Conservation (phyloP, 1,140 invertebrate genomes). For the Euura lappo region DNA sequence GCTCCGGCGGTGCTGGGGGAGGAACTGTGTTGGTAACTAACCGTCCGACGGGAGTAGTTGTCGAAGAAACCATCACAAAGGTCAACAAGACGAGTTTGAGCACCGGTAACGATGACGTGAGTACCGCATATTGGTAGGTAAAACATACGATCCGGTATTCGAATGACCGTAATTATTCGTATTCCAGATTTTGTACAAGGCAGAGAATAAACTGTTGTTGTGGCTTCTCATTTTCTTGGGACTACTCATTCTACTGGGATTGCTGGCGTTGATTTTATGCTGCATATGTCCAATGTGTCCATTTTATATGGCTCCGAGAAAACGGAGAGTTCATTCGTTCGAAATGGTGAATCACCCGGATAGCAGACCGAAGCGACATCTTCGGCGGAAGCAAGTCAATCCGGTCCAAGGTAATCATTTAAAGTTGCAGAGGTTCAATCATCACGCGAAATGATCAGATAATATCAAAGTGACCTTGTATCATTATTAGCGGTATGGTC, state of each 20-base stretch:
- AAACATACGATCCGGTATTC: too few relatives aligned
- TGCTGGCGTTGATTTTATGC: slow-evolving; percentile 75
- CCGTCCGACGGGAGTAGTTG: too few relatives aligned
- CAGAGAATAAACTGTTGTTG: slow-evolving; percentile 73
- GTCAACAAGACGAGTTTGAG: not conserved
- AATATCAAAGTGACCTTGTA: too few relatives aligned
- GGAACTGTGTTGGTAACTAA: not conserved
- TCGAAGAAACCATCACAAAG: not conserved
- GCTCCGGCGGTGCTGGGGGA: not conserved
- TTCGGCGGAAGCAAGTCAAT: slow-evolving; percentile 44
- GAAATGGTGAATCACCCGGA: slow-evolving; percentile 68
- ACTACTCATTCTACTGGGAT: slow-evolving; percentile 73
- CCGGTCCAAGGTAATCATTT: slow-evolving; percentile 63
- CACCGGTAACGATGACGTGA: not conserved
- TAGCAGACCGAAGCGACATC: slow-evolving; percentile 47
- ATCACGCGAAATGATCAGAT: not conserved
- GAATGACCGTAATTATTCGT: slow-evolving; percentile 19
- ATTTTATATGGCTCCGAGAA: slow-evolving; percentile 77
- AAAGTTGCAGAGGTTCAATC: not conserved
- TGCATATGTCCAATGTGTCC: slow-evolving; percentile 84
- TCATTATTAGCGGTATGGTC: slow-evolving; percentile 66
- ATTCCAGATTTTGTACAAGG: slow-evolving; percentile 72
- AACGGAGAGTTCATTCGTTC: slow-evolving; percentile 75
- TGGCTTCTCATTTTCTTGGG: slow-evolving; percentile 80
- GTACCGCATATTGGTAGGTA: not conserved